Base-by-base conservation (phyloP, 2,797 vertebrate genomes). In the Emydoidea blandingii region DNA sequence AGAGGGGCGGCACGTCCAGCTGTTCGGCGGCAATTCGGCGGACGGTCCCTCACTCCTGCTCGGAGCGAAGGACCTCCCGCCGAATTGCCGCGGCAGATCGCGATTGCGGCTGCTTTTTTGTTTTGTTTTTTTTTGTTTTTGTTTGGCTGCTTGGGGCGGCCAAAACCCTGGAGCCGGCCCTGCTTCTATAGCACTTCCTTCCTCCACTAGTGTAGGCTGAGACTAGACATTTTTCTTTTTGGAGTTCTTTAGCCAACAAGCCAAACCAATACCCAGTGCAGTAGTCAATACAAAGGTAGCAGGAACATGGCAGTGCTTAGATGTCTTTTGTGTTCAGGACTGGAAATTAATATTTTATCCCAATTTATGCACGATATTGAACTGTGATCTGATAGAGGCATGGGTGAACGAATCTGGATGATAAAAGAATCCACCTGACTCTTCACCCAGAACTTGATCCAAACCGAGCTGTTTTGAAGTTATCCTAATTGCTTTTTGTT, bases 261-360 rank as follows among this genome's bases (percentile, higher is more conserved):
- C 53, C 57, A 34, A 8, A 59, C 86, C 4, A 83, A 62, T 81
- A 93, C 15, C 16, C 21, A 3, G 2, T 85, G 3, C 31, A 29
- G 50, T 53, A 47, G 14, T 81, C 83, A 79, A 27, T n/a, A 41
- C 0, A 0, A 7, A 57, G 82, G 79, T 52, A 68, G n/a, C n/a
- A 74, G 31, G 50, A 12, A 50, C 1, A 2, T 0, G 0, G 3
- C 16, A 9, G 62, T 15, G 16, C 16, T n/a, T n/a, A 18, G 23
- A 6, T 23, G 12, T 50, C 50, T 82, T 91, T 57, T 59, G 27
- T 49, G 14, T 49, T 91, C 47, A 82, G 31, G 14, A 37, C 85
- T 12, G 25, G 62, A 29, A 81, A 81, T 81, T 47, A 41, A 54
- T 12, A 5, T 12, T n/a, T 92, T 76, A 59, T 16, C 72, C 10